A percentile compares a stretch with the other conserved stretches of the same genome.
Conservation (phyloP, 2,888 invertebrate species). For the Abrostola tripartita region DNA sequence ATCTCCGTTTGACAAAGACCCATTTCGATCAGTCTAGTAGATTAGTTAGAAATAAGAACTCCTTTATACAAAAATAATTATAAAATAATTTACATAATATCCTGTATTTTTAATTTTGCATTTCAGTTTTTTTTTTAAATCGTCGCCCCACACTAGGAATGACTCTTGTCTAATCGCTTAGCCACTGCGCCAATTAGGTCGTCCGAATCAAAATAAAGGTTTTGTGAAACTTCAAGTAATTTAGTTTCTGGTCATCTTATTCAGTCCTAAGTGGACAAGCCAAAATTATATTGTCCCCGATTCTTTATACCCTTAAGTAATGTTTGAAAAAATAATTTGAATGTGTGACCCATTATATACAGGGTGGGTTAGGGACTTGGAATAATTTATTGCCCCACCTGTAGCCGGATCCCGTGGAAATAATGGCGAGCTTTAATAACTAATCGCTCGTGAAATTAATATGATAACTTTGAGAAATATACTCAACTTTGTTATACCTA, state of each 20-base stretch:
- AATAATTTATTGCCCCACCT: constrained; percentile 68
- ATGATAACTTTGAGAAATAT: constrained; percentile 65
- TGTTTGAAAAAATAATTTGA: constrained; percentile 47
- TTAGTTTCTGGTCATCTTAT: constrained; percentile 5
- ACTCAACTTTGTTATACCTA: constrained; percentile 52
- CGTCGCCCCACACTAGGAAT: no score
- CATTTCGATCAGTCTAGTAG: no score
- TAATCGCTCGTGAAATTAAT: constrained; percentile 71
- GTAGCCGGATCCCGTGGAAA: constrained; percentile 55
- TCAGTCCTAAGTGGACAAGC: not conserved
- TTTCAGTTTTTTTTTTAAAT: no score
- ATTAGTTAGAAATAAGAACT: no score
- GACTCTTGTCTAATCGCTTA: no score
- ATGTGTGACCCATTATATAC: constrained; percentile 60
- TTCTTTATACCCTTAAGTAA: constrained; percentile 26
- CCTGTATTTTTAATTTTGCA: no score
- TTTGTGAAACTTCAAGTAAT: no score
- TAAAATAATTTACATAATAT: no score
- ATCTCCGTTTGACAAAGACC: not conserved
- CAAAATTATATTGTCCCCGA: no score
- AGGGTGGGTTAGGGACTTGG: constrained; percentile 47
- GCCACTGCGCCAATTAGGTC: no score
- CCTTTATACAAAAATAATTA: no score
- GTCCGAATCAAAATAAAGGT: no score
- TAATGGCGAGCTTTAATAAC: constrained; percentile 63